Evolutionary conservation across 2,113 vertebrate genomes (phyloP).

Genomic region (Anoplopoma fimbria): DNA sequence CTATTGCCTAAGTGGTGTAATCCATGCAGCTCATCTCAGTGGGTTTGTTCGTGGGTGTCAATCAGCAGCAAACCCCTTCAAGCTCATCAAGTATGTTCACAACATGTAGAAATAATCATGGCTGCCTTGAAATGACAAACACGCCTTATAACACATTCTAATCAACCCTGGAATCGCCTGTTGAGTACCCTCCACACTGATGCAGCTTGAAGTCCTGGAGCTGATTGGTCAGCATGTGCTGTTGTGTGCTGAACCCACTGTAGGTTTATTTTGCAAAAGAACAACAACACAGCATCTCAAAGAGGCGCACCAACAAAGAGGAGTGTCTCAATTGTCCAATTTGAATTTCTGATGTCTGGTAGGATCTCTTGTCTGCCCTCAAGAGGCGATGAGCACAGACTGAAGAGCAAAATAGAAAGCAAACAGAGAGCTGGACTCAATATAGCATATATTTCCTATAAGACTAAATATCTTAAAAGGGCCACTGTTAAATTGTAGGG

Average conservation of each 20-base stretch:
- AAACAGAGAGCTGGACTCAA: not conserved
- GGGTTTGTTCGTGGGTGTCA: constrained; percentile 6
- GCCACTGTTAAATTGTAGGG: not conserved
- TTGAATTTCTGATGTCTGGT: constrained; percentile 13
- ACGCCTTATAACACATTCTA: constrained; percentile 30
- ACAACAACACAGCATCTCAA: constrained; percentile 2
- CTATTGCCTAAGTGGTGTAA: not conserved
- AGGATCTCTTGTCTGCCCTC: constrained; percentile 19
- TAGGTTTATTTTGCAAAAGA: constrained; percentile 13
- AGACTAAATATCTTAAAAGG: not conserved
- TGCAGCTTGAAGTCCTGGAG: constrained; percentile 13
- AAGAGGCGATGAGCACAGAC: constrained; percentile 26
- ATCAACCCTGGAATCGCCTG: constrained; percentile 26
- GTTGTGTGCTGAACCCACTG: not conserved
- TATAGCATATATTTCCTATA: not conserved
- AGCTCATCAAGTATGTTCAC: constrained; percentile 15
- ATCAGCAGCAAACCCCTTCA: not conserved
- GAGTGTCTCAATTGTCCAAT: not conserved
- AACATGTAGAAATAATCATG: constrained; percentile 32
- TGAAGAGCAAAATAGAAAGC: not conserved
- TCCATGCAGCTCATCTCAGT: constrained; percentile 8
- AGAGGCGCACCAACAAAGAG: constrained; percentile 31
- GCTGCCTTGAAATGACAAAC: constrained; percentile 28
- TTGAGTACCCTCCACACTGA: constrained; percentile 14
- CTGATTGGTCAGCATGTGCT: constrained; percentile 15